Evolutionary conservation across 2,888 invertebrate species (phyloP).

Genomic region (Allygus modestus): DNA sequence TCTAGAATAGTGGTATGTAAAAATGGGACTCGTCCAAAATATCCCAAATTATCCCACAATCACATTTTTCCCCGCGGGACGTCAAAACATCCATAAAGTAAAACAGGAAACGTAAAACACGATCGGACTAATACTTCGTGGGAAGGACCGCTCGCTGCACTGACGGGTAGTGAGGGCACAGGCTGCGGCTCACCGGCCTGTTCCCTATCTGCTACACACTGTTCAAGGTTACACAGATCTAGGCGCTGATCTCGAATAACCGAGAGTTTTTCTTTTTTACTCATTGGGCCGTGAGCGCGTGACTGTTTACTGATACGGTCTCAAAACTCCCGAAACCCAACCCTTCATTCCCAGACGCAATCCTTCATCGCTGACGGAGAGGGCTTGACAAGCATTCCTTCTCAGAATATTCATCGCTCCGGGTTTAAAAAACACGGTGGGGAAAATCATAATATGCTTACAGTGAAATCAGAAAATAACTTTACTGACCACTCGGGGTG

Average conservation of each 20-base stretch:
- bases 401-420: background rate
- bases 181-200: background rate
- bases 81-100: too few relatives aligned
- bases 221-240: slow-evolving; percentile 44
- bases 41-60: too few relatives aligned
- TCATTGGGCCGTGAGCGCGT: slow-evolving; percentile 55
- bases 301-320: slow-evolving; percentile 55
- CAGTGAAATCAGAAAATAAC: too few relatives aligned
- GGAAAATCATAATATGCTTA: too few relatives aligned
- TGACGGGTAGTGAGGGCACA: background rate
- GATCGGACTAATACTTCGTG: too few relatives aligned
- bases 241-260: slow-evolving; percentile 44
- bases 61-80: too few relatives aligned
- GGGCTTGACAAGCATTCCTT: background rate
- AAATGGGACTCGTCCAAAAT: too few relatives aligned
- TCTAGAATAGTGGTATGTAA: too few relatives aligned
- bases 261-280: slow-evolving; percentile 52
- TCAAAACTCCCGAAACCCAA: slow-evolving; percentile 56
- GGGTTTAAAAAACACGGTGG: background rate
- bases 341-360: slow-evolving; percentile 44
- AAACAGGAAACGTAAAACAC: too few relatives aligned
- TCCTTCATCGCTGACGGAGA: slow-evolving; percentile 19
- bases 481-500: too few relatives aligned
- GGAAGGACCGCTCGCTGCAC: background rate
- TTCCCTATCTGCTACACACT: background rate